These are phyloP conservation scores for Bovichtus variegatus DNA, from an alignment of 2,797 vertebrate genomes.

Conservation along the genomic window DNA sequence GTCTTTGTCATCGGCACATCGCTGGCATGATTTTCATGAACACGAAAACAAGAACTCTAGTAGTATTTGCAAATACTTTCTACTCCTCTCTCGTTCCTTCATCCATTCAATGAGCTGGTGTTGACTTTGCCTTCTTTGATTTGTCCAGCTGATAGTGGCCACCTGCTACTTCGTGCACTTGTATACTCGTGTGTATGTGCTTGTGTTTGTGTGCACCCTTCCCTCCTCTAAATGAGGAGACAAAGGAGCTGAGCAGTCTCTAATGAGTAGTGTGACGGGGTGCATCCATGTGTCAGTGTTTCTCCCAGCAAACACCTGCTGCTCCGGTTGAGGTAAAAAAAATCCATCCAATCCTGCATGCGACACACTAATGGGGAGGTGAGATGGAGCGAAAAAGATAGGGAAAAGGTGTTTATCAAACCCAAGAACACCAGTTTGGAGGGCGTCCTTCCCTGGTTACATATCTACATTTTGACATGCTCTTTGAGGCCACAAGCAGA, in stretches of 20 bases:
- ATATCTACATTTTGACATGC: neutral
- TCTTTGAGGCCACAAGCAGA: neutral
- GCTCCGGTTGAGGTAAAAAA: conserved; percentile 50
- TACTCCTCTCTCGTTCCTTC: neutral
- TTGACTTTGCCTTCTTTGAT: conserved; percentile 57
- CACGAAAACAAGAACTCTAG: neutral
- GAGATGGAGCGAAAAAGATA: neutral
- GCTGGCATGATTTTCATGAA: neutral
- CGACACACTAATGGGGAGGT: conserved; percentile 18
- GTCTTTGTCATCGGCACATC: conserved; percentile 20
- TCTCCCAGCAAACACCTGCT: conserved; percentile 72
- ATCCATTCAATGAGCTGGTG: conserved; percentile 27
- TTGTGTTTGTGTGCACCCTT: neutral
- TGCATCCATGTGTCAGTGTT: conserved; percentile 67
- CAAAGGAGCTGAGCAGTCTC: conserved; percentile 61
- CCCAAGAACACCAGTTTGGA: conserved; percentile 31
- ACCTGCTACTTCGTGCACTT: conserved; percentile 55
- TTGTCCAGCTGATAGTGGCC: conserved; percentile 56
- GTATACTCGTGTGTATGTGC: neutral
- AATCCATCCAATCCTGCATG: conserved; percentile 27
- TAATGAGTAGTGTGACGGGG: conserved; percentile 72
- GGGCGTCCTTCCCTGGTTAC: neutral
- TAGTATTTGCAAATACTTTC: neutral
- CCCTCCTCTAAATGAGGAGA: conserved; percentile 64
- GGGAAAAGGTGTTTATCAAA: conserved; percentile 36